Base-by-base conservation (phyloP, 2,113 vertebrate species). In the Eretmochelys imbricata region DNA sequence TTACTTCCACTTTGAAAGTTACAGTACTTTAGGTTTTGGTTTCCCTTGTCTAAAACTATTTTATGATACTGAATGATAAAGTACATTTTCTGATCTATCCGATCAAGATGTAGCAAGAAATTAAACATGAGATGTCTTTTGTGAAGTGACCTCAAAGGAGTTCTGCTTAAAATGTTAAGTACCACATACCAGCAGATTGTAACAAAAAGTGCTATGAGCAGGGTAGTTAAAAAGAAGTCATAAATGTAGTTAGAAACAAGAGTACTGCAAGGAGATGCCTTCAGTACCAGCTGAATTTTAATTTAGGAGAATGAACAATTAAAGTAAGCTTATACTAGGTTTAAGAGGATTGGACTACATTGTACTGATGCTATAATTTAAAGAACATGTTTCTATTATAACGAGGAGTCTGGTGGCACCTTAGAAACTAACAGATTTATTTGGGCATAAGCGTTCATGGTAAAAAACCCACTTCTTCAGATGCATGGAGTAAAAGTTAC, bases 41-140 rank as follows among this genome's bases (percentile, higher is more conserved):
- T 93, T 95, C 86, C 76, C 57, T 94, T 96, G 65, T 95, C 75
- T 97, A 87, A 95, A 92, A 69, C 42, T 87, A 90, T 88, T 94
- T 91, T 91, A 93, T 69, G 10, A 57, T 65, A 83, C 57, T 83
- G 91, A 92, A 92, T 90, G 22, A 92, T 92, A 93, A 93, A 75
- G 84, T 80, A 50, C 83, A 65, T 81, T 72, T 72, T 96, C 94
- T 96, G 86, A 89, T 87, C 65, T 2, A 80, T 91, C 85, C 93
- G 82, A 51, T 85, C 94, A 85, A 88, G 91, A 62, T 62, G 65
- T 97, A 96, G 91, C 75, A 94, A 94, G 95, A 97, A 94, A 93
- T 93, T 96, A 96, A 94, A 83, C 59, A 93, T 50, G 49, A 17
- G 82, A 92, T 75, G 53, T 55, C 88, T 97, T 87, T 94, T 82